Conservation (phyloP, 2,113 vertebrate genomes). For the Penelope pileata region DNA sequence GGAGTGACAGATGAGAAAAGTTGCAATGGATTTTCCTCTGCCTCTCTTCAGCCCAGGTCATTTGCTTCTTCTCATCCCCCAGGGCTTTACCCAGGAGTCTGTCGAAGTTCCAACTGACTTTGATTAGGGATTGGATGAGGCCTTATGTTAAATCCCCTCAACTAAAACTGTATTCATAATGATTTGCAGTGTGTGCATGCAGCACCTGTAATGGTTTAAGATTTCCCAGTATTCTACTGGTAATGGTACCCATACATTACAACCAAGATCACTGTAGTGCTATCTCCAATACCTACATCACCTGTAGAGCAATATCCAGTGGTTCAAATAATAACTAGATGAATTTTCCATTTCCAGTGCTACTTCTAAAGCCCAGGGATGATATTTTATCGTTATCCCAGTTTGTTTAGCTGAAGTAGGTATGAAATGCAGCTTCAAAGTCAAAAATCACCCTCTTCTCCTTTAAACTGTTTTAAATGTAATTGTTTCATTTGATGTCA, state of each 20-base stretch:
- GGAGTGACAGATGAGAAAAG: background rate
- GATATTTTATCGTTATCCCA: background rate
- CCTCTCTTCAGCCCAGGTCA: background rate
- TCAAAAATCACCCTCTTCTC: background rate
- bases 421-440: background rate
- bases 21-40: background rate
- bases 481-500: background rate
- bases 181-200: background rate
- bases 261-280: fast-evolving
- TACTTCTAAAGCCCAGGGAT: background rate
- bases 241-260: fast-evolving
- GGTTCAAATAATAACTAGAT: background rate
- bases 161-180: background rate
- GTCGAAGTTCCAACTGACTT: background rate
- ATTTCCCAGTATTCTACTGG: background rate
- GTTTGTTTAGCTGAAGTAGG: background rate
- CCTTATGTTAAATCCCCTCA: background rate
- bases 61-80: background rate
- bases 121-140: background rate
- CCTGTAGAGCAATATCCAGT: background rate
- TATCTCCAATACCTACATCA: background rate
- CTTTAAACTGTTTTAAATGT: background rate
- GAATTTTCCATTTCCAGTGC: background rate
- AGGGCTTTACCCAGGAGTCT: background rate
- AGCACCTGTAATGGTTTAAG: background rate